Percentiles rank a stretch among this genome's conserved stretches.
These are phyloP conservation scores for Enoplosus armatus DNA, from an alignment of 2,797 vertebrate genomes.

Conservation along the genomic window DNA sequence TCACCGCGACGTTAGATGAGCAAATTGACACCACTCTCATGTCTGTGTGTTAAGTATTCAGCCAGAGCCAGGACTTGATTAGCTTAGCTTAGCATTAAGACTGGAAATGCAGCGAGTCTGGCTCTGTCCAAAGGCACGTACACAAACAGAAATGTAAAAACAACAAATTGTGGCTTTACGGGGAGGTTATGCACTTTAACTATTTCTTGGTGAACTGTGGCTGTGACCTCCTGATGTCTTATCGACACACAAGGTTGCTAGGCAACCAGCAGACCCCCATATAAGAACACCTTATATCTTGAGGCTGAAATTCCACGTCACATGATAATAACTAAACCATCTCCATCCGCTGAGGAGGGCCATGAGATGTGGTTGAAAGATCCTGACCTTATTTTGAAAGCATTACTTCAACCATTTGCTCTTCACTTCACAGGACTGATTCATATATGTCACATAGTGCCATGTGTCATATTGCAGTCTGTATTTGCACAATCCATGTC, in stretches of 20 bases:
- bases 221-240: conserved; percentile 4
- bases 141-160: conserved; percentile 7
- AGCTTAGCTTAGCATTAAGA: conserved; percentile 5
- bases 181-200: conserved; percentile 9
- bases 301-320: neutral
- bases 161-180: neutral
- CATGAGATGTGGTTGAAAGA: neutral
- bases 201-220: conserved; percentile 1
- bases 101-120: neutral
- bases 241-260: conserved; percentile 8
- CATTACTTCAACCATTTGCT: neutral
- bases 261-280: neutral
- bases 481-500: too few relatives aligned
- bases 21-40: conserved; percentile 11
- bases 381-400: neutral
- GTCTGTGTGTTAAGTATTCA: neutral
- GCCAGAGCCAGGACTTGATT: neutral
- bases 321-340: neutral
- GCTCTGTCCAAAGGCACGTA: conserved; percentile 1
- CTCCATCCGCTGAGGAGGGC: neutral
- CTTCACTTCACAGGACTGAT: neutral
- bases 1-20: neutral
- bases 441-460: neutral
- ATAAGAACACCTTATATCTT: neutral
- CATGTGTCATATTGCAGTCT: neutral